Evolutionary conservation across 2,888 invertebrate genomes (phyloP).

Genomic region (Emmelina monodactyla): DNA sequence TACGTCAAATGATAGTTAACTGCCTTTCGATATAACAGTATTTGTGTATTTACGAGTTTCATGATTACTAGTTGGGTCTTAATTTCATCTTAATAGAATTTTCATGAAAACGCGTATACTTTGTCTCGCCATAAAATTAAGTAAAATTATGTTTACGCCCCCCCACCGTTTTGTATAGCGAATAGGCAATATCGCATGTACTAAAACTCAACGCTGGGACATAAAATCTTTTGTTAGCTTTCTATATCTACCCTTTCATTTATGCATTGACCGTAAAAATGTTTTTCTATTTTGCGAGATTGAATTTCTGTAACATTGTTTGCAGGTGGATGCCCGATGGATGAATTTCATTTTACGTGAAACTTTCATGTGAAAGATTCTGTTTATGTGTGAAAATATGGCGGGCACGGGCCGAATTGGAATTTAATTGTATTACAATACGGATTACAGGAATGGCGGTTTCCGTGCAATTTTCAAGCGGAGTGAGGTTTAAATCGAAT

Average conservation of each 20-base stretch:
- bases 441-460: too few relatives aligned
- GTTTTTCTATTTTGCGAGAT: constrained; percentile 58
- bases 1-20: too few relatives aligned
- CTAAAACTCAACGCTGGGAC: constrained; percentile 22
- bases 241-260: constrained; percentile 42
- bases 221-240: constrained; percentile 25
- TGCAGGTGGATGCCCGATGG: constrained; percentile 30
- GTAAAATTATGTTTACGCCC: not conserved
- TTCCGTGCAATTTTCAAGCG: too few relatives aligned
- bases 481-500: too few relatives aligned
- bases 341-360: constrained; percentile 38
- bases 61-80: too few relatives aligned
- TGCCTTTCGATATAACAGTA: too few relatives aligned
- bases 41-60: too few relatives aligned
- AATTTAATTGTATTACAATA: too few relatives aligned
- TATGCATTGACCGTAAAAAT: constrained; percentile 61
- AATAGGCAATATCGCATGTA: constrained; percentile 3
- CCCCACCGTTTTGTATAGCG: not conserved
- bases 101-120: too few relatives aligned
- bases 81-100: too few relatives aligned
- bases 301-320: constrained; percentile 57
- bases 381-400: constrained; percentile 6
- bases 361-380: constrained; percentile 16
- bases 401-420: too few relatives aligned
- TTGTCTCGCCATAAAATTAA: constrained; percentile 2